Base-by-base conservation (phyloP, 2,797 vertebrate species). In the Eremophila alpestris region DNA sequence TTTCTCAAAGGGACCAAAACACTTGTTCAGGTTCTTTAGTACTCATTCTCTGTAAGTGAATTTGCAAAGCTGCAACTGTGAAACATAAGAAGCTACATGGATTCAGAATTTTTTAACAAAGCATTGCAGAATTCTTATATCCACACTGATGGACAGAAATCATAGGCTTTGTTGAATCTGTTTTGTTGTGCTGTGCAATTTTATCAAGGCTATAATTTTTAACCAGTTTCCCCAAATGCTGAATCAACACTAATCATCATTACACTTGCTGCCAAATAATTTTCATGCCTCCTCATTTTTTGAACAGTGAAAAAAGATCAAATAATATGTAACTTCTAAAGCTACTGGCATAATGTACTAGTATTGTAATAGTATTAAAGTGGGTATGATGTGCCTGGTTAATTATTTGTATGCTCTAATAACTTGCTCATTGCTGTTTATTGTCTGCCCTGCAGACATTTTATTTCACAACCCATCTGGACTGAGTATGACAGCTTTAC, bases 381-480 rank as follows among this genome's bases (percentile, higher is more conserved):
- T 84, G n/a, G 46, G 45, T 79, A 15, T 43, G 14, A 32, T 63
- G 18, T 90, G 23, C 16, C 46, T 86, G 15, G 21, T 55, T 71
- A 83, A 80, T 84, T 1, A 81, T 68, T 64, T 52, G 43, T 40
- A 80, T 36, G 38, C 56, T 63, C 55, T 69, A 62, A 76, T 83
- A 92, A 91, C 70, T 73, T 87, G 32, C 81, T 74, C 51, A 58
- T 74, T 76, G 41, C 27, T 68, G 7, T 89, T 84, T 85, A 64
- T 84, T 89, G 40, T 48, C 85, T 88, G 38, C 52, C 48, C 56
- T 86, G 48, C 17, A 83, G 69, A 78, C 24, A 29, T 74, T 90
- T 79, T 87, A 13, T 78, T 93, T 94, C 87, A 56, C 54, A 83
- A 19, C 51, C 80, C 74, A 68, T 96, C 81, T 95, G 94, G 58